These are phyloP conservation scores for Bucco capensis DNA, from an alignment of 2,113 vertebrate species.

Conservation along the genomic window DNA sequence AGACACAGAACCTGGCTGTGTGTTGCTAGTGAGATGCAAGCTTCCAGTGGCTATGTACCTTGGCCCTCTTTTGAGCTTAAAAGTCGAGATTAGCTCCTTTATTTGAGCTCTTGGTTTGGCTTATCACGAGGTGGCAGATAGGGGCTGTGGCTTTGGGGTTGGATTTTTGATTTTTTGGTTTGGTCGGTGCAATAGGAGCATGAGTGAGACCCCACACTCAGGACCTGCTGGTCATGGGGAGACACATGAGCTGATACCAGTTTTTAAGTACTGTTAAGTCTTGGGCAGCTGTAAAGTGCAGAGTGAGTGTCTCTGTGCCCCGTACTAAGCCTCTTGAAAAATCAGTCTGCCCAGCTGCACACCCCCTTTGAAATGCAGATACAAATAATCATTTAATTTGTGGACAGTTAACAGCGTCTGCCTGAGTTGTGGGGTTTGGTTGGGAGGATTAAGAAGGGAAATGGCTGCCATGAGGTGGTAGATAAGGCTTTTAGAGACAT, in stretches of 20 bases:
- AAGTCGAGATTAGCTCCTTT: not conserved
- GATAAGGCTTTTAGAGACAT: not conserved
- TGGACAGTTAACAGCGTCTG: not conserved
- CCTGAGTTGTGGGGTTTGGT: not conserved
- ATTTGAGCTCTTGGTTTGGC: accelerated
- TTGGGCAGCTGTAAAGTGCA: not conserved
- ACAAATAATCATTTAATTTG: constrained; percentile 24
- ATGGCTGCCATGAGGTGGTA: not conserved
- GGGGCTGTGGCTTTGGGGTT: not conserved
- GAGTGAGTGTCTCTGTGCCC: not conserved
- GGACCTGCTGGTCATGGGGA: not conserved
- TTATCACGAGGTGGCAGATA: not conserved
- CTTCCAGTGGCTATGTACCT: accelerated
- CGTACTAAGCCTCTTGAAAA: not conserved
- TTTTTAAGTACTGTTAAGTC: not conserved
- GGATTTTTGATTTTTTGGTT: not conserved
- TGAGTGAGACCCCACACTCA: accelerated
- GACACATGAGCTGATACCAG: not conserved
- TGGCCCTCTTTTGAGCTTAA: accelerated
- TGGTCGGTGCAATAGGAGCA: not conserved
- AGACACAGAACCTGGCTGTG: not conserved
- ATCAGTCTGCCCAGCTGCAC: not conserved
- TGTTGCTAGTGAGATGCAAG: accelerated
- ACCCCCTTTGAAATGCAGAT: constrained; percentile 6
- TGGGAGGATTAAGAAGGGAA: constrained; percentile 13